Conservation (phyloP, 2,888 invertebrate species). For the Drosophila subquinaria region DNA sequence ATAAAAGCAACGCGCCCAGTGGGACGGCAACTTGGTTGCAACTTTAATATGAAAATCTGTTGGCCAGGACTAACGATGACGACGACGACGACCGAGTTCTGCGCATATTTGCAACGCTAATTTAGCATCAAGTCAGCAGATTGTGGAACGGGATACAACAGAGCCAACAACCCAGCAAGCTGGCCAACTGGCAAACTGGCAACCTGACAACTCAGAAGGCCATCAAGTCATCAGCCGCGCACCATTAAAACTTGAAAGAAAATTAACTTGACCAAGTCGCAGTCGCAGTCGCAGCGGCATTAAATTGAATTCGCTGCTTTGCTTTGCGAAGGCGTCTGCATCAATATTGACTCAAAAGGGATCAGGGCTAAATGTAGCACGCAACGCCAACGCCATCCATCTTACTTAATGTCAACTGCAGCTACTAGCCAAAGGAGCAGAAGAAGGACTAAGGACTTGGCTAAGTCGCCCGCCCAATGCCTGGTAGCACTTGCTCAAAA, state of each 20-base stretch:
- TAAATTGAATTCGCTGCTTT: conserved; percentile 59
- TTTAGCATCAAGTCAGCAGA: conserved; percentile 77
- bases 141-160: conserved; percentile 33
- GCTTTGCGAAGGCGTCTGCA: conserved; percentile 44
- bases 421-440: conserved; percentile 38
- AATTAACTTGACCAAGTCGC: conserved; percentile 60
- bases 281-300: conserved; percentile 30
- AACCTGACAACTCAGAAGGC: conserved; percentile 33
- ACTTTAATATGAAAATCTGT: conserved; percentile 78
- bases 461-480: conserved; percentile 5
- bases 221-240: conserved; percentile 57
- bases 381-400: conserved; percentile 76
- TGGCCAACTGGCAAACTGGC: conserved; percentile 1
- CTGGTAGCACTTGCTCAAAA: conserved; percentile 49
- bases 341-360: conserved; percentile 73
- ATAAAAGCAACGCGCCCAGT: conserved; percentile 72
- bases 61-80: conserved; percentile 61
- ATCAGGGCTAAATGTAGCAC: conserved; percentile 77
- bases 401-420: conserved; percentile 82
- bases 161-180: conserved; percentile 31
- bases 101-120: conserved; percentile 83
- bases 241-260: conserved; percentile 61
- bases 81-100: conserved; percentile 46
- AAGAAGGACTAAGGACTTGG: not conserved
- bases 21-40: conserved; percentile 60